Conservation (phyloP, 1,140 invertebrate genomes). For the Orchesella cincta region DNA sequence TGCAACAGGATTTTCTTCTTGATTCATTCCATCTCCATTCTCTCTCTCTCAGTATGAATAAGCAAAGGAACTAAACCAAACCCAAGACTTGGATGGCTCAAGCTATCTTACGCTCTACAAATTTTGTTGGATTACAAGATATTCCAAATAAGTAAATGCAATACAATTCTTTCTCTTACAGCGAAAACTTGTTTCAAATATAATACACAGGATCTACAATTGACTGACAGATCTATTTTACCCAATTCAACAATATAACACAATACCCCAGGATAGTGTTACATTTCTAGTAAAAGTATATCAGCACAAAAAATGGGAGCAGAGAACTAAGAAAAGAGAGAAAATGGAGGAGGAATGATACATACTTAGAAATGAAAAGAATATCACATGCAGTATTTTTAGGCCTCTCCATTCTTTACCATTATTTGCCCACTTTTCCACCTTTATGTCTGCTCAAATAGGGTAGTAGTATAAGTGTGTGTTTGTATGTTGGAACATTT, state of each 20-base stretch:
- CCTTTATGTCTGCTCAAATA: not conserved
- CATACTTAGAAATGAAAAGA: conserved; percentile 1
- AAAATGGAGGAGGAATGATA: not conserved
- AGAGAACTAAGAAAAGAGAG: not conserved
- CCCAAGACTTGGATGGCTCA: not conserved
- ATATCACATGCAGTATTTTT: not conserved
- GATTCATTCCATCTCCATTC: too few relatives aligned
- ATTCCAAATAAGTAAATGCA: not conserved
- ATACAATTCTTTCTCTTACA: not conserved
- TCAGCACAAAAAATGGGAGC: not conserved
- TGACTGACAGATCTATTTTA: conserved; percentile 23
- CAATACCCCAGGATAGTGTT: not conserved
- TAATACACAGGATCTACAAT: conserved; percentile 15
- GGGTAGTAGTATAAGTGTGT: too few relatives aligned
- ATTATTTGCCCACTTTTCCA: conserved; percentile 18
- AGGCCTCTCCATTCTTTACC: not conserved
- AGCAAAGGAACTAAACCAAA: not conserved
- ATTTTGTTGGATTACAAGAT: conserved; percentile 14
- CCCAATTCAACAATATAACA: conserved; percentile 17
- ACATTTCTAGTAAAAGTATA: too few relatives aligned
- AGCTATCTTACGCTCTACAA: conserved; percentile 20
- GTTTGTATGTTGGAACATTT: not conserved
- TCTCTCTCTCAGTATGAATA: too few relatives aligned
- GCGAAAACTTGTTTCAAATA: not conserved
- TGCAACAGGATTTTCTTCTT: not conserved